These are phyloP conservation scores for Drosophila formosana DNA, from an alignment of 2,888 invertebrate species.

Conservation along the genomic window DNA sequence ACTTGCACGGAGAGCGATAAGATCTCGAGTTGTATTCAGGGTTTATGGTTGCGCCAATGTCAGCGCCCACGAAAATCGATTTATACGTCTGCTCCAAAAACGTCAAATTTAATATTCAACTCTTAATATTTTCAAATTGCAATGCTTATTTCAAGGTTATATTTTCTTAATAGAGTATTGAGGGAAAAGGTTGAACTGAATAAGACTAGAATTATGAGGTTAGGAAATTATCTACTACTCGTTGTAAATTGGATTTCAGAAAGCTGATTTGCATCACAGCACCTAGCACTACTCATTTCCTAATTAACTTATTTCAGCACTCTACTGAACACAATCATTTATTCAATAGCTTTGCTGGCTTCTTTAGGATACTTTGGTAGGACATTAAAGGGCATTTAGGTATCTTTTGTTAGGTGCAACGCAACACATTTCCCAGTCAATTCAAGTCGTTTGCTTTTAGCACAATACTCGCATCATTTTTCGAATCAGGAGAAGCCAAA, in stretches of 20 bases:
- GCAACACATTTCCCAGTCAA: conserved; percentile 5
- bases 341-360: background rate
- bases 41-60: conserved; percentile 38
- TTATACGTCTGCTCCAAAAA: conserved; percentile 1
- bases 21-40: conserved; percentile 58
- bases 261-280: too few species aligned
- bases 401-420: background rate
- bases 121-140: background rate
- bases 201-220: too few species aligned
- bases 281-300: too few species aligned
- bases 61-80: conserved; percentile 62
- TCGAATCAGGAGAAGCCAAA: conserved; percentile 14
- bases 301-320: background rate
- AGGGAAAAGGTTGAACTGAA: too few species aligned
- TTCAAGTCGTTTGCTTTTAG: conserved; percentile 36
- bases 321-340: background rate
- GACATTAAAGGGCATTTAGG: background rate
- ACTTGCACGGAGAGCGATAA: conserved; percentile 55
- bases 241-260: too few species aligned
- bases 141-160: background rate
- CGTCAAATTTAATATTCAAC: background rate
- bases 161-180: too few species aligned
- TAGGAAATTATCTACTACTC: background rate
- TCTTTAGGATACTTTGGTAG: background rate
- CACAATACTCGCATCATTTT: background rate